Evolutionary conservation across 2,797 vertebrate species (phyloP).

Genomic region (Leucoraja ocellata): DNA sequence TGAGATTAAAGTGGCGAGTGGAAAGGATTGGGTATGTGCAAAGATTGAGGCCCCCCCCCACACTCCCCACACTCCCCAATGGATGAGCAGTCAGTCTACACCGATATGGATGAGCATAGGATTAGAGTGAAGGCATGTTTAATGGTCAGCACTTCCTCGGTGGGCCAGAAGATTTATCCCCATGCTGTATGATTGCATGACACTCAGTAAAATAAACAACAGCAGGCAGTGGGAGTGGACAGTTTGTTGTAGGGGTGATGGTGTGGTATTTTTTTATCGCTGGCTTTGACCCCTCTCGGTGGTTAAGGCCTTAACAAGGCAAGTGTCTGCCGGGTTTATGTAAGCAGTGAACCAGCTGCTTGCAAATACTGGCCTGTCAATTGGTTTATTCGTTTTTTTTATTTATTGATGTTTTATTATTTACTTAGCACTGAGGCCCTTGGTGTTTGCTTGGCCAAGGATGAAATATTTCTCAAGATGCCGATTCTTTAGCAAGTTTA

Average conservation of each 20-base stretch:
- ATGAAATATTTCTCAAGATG: constrained; percentile 11
- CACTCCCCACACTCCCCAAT: too few species aligned
- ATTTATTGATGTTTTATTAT: constrained; percentile 16
- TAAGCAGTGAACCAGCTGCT: background rate
- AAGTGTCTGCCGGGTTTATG: background rate
- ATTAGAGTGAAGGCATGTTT: too few species aligned
- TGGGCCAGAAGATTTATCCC: too few species aligned
- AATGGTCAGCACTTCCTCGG: too few species aligned
- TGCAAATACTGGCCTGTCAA: background rate
- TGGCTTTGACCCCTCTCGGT: background rate
- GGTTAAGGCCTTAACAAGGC: background rate
- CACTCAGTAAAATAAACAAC: too few species aligned
- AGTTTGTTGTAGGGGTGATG: background rate
- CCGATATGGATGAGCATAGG: too few species aligned
- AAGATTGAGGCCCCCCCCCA: too few species aligned
- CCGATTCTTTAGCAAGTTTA: background rate
- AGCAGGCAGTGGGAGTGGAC: background rate
- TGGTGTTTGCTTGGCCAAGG: background rate
- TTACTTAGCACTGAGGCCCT: background rate
- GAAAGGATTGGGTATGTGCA: too few species aligned
- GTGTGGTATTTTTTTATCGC: background rate
- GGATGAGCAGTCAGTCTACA: too few species aligned
- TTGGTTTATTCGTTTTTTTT: background rate
- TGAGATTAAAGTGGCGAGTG: too few species aligned
- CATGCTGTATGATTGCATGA: too few species aligned